A percentile compares a stretch with the other conserved stretches of the same genome.
Conservation (phyloP, 2,113 vertebrate genomes). For the Stomatorhinus ivindoensis region DNA sequence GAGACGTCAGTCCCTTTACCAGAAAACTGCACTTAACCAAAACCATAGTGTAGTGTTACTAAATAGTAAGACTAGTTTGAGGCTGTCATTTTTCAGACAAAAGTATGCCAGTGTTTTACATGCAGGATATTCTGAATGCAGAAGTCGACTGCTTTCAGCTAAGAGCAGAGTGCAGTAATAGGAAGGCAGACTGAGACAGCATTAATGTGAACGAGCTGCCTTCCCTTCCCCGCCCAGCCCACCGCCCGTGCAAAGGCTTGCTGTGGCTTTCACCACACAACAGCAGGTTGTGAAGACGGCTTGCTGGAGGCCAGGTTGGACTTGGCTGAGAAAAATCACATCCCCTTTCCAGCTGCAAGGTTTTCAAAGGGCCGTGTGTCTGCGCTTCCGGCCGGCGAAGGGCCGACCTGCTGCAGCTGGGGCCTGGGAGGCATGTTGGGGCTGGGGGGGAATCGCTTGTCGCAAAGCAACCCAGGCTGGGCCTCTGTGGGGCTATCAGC, state of each 20-base stretch:
- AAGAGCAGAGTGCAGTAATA: background rate
- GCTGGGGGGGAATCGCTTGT: constrained; percentile 33
- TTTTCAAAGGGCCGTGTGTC: constrained; percentile 51
- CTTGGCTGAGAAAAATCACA: constrained; percentile 60
- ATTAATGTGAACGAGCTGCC: constrained; percentile 1
- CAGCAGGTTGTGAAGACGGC: background rate
- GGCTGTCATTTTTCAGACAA: background rate
- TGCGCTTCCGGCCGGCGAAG: constrained; percentile 30
- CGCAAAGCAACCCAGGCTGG: constrained; percentile 22
- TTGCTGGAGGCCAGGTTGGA: constrained; percentile 44
- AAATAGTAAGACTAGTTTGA: background rate
- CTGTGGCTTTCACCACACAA: constrained; percentile 12
- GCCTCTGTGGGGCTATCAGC: constrained; percentile 10
- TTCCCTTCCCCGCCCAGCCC: background rate
- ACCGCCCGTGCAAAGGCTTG: background rate
- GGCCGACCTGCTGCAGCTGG: constrained; percentile 24
- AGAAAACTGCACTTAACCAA: background rate
- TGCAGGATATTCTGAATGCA: background rate
- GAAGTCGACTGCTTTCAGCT: background rate
- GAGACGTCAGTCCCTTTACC: background rate
- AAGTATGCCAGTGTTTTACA: background rate
- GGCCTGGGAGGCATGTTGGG: constrained; percentile 34
- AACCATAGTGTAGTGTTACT: background rate
- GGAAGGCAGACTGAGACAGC: background rate
- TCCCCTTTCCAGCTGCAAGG: constrained; percentile 39